These are phyloP conservation scores for Antedon mediterranea DNA, from an alignment of 53 echinoderm and acorn worm genomes.

Conservation along the genomic window DNA sequence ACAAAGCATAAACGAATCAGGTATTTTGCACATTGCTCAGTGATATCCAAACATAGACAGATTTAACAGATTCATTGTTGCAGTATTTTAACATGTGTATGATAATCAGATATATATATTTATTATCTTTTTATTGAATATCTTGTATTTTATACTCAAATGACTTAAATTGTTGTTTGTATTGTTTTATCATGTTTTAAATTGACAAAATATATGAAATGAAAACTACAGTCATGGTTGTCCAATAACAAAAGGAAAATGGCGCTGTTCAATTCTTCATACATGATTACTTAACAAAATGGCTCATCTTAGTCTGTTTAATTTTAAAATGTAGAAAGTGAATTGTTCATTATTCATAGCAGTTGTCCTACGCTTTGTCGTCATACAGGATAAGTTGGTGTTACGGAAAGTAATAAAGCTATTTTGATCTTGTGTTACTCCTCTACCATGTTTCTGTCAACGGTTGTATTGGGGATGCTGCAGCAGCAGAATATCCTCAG, in stretches of 20 bases:
- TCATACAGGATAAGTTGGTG: background rate
- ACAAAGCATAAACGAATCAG: no score
- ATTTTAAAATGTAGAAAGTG: no score
- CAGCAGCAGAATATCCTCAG: background rate
- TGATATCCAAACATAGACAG: background rate
- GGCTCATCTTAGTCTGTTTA: no score
- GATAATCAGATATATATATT: background rate
- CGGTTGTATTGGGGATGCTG: background rate
- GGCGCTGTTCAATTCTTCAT: no score
- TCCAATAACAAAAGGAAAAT: no score
- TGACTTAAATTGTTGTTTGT: no score
- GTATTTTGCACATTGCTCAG: background rate
- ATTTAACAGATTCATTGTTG: background rate
- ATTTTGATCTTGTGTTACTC: background rate
- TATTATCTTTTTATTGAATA: background rate
- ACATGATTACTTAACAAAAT: no score
- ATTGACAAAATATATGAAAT: no score
- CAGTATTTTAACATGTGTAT: background rate
- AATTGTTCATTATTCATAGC: background rate
- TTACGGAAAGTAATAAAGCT: background rate
- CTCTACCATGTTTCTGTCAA: background rate
- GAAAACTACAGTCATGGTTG: no score
- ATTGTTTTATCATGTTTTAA: no score
- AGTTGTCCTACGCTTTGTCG: background rate
- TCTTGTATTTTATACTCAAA: no score